Base-by-base conservation (phyloP, 2,797 vertebrate species). In the Denticeps clupeoides region DNA sequence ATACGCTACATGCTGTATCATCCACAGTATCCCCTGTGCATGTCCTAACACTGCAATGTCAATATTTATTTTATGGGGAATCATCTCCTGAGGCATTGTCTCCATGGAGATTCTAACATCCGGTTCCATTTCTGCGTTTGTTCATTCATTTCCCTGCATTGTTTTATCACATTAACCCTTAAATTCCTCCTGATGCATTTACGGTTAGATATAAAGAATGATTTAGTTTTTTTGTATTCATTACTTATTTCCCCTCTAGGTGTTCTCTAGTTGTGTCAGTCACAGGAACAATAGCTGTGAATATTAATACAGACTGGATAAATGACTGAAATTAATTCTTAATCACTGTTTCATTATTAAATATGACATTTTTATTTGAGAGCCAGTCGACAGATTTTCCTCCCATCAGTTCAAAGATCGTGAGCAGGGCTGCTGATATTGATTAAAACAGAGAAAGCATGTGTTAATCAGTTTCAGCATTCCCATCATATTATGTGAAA, bases 1-100 rank as follows among this genome's bases (percentile, higher is more conserved):
- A n/a, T n/a, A n/a, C n/a, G n/a, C n/a, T n/a, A n/a, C n/a, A n/a
- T n/a, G n/a, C n/a, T n/a, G n/a, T 51, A 68, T 68, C 65, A 56
- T 63, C 54, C 41, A 63, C 62, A 52, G 46, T 51, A 67, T 22
- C 58, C 1, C 7, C 43, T 59, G 58, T 19, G 9, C 18, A 37
- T 19, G 33, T 33, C 16, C 37, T 37, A 19, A 37, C 19, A 37
- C 19, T 9, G 7, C 16, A 37, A 37, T 33, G 15, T 7, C 33
- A 37, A 11, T 11, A 28, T 28, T 28, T 28, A n/a, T 11, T 28
- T 28, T 9, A 28, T 28, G 9, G 27, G 11, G 10, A 28, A 19
- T 3, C 33, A 37, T 37, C 33, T 37, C 33, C 16, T 7, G 37
- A 18, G 33, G 37, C 33, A 19, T 33, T 8, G 33, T 37, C 33